Evolutionary conservation across 2,113 vertebrate species (phyloP).

Genomic region (Plecturocebus donacophilus): DNA sequence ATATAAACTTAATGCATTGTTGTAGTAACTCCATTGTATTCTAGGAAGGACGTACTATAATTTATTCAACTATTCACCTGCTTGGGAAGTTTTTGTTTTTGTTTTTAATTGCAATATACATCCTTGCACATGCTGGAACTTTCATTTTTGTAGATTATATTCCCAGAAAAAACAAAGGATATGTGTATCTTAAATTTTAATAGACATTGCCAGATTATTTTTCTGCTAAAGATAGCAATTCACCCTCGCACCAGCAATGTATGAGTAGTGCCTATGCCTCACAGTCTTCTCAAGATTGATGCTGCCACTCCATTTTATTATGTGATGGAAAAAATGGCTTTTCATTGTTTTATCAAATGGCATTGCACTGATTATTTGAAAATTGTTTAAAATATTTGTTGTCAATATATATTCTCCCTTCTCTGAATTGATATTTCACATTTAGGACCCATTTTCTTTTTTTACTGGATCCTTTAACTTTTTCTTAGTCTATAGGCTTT

Average conservation of each 20-base stretch:
- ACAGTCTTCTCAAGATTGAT: neutral
- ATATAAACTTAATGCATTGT: neutral
- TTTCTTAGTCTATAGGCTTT: neutral
- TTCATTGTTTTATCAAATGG: neutral
- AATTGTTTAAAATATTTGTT: neutral
- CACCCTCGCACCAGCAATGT: neutral
- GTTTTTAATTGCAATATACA: neutral
- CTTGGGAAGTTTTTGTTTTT: neutral
- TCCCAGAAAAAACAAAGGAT: neutral
- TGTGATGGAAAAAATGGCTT: neutral
- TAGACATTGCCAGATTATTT: neutral
- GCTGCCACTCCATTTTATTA: neutral
- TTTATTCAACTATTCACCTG: neutral
- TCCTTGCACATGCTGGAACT: neutral
- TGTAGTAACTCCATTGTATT: neutral
- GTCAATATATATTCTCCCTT: neutral
- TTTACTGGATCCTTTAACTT: neutral
- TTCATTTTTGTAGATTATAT: neutral
- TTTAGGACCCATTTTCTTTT: neutral
- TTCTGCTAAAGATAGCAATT: conserved; percentile 1
- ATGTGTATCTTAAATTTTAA: neutral
- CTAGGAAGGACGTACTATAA: neutral
- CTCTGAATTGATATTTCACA: neutral
- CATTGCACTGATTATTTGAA: neutral
- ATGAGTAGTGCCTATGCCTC: neutral